Conservation (phyloP, 2,113 vertebrate genomes). For the Gymnarchus niloticus region DNA sequence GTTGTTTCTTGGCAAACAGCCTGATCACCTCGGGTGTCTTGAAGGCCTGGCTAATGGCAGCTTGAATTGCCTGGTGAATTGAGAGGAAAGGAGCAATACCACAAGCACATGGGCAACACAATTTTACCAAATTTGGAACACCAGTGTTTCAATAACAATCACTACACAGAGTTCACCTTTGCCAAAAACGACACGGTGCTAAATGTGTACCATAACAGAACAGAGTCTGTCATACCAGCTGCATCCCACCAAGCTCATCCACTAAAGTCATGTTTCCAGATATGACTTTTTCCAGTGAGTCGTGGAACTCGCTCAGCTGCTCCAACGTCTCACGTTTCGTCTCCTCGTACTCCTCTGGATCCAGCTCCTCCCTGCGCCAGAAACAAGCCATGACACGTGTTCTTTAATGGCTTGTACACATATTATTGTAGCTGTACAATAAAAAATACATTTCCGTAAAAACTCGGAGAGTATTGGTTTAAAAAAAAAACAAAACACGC, state of each 20-base stretch:
- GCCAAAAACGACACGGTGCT: too few relatives aligned
- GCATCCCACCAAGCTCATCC: slow-evolving; percentile 93
- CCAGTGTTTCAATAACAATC: not conserved
- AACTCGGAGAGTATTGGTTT: not conserved
- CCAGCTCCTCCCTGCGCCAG: slow-evolving; percentile 79
- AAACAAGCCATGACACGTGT: not conserved
- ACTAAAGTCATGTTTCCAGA: slow-evolving; percentile 95
- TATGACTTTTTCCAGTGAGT: slow-evolving; percentile 93
- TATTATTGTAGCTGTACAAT: not conserved
- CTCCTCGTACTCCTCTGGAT: slow-evolving; percentile 92
- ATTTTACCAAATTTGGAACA: too few relatives aligned
- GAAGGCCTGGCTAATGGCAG: slow-evolving; percentile 97
- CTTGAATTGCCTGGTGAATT: slow-evolving; percentile 82
- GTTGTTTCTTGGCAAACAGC: slow-evolving; percentile 97
- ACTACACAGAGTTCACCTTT: too few relatives aligned
- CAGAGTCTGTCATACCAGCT: slow-evolving; percentile 68
- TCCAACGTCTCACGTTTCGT: slow-evolving; percentile 95
- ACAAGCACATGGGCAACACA: not conserved
- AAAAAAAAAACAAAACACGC: not conserved
- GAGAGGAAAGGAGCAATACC: slow-evolving; percentile 30
- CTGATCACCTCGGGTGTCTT: slow-evolving; percentile 97
- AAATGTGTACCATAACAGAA: not conserved
- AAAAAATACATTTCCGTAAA: not conserved
- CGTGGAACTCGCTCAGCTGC: slow-evolving; percentile 89
- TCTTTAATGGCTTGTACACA: not conserved